A percentile compares a stretch with the other conserved stretches of the same genome.
Conservation (phyloP, 37 sponge, comb jelly and placozoan species). For the Mnemiopsis leidyi region DNA sequence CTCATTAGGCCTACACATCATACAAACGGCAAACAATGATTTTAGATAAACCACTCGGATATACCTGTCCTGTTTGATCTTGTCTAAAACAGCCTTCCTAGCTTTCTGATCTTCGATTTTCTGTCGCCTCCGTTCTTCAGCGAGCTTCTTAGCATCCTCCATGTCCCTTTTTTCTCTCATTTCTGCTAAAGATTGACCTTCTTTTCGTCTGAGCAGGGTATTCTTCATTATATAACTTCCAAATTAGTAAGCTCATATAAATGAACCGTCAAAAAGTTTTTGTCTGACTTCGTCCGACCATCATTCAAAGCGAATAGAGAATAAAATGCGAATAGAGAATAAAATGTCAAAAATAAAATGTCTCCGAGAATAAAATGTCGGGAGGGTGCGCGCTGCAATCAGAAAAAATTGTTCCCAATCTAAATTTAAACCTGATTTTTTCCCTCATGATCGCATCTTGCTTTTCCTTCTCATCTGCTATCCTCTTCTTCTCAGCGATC, state of each 20-base stretch:
- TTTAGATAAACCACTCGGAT: too few relatives aligned
- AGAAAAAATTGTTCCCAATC: too few relatives aligned
- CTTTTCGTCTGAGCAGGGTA: background rate
- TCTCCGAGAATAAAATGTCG: too few relatives aligned
- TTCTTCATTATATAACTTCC: background rate
- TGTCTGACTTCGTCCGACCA: too few relatives aligned
- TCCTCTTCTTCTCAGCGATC: background rate
- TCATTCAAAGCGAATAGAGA: too few relatives aligned
- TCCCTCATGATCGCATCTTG: constrained; percentile 25
- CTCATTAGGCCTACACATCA: too few relatives aligned
- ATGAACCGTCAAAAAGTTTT: too few relatives aligned
- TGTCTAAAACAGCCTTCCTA: background rate
- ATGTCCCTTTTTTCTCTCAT: background rate
- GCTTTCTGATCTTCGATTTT: constrained; percentile 15
- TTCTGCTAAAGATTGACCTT: background rate
- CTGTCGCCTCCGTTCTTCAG: constrained; percentile 13
- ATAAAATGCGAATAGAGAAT: too few relatives aligned
- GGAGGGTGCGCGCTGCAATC: too few relatives aligned
- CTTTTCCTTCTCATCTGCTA: constrained; percentile 2
- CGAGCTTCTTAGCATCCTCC: background rate
- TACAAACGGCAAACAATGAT: too few relatives aligned
- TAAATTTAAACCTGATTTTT: constrained; percentile 50
- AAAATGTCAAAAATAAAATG: too few relatives aligned
- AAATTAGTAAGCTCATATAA: too few relatives aligned
- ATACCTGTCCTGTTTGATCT: constrained; percentile 28